Percentiles rank a stretch among this genome's conserved stretches.
These are phyloP conservation scores for Drosophila formosana DNA, from an alignment of 2,888 invertebrate species.

Conservation along the genomic window DNA sequence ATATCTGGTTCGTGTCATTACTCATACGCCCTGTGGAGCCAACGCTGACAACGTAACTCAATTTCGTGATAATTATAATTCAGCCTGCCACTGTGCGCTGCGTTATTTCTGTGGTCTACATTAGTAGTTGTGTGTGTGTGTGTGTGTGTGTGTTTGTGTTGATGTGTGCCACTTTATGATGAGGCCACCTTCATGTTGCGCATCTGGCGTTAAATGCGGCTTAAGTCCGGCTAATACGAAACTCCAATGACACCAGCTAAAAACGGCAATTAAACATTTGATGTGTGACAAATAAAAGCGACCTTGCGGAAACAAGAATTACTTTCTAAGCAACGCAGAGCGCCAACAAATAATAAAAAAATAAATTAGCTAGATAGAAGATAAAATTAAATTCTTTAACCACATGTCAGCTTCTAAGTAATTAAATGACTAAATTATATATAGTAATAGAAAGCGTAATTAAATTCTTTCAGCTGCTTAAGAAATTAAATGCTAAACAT, in stretches of 20 bases:
- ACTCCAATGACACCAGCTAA: slow-evolving; percentile 57
- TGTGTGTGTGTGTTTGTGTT: slow-evolving; percentile 23
- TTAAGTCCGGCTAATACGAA: slow-evolving; percentile 35
- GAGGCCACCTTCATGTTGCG: slow-evolving; percentile 44
- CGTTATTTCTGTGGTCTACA: slow-evolving; percentile 39
- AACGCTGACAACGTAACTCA: slow-evolving; percentile 70
- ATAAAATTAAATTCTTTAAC: too few relatives aligned
- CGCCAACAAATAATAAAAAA: background rate
- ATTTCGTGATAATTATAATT: slow-evolving; percentile 77
- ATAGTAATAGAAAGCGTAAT: too few relatives aligned
- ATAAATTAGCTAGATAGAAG: background rate
- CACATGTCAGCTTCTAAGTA: too few relatives aligned
- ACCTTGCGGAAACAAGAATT: background rate
- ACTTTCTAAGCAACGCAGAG: background rate
- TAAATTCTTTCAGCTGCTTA: background rate
- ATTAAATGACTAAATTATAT: too few relatives aligned
- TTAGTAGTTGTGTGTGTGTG: background rate
- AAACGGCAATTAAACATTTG: slow-evolving; percentile 26
- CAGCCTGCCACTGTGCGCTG: slow-evolving; percentile 62
- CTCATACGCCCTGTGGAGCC: slow-evolving; percentile 55
- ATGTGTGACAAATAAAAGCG: background rate
- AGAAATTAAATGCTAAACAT: background rate
- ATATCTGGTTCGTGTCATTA: slow-evolving; percentile 29
- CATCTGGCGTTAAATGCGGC: slow-evolving; percentile 56
- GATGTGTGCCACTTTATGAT: slow-evolving; percentile 32